A percentile compares a stretch with the other conserved stretches of the same genome.
These are phyloP conservation scores for Stichopus chloronotus DNA, from an alignment of 35 echinoderm and acorn worm genomes.

Conservation along the genomic window DNA sequence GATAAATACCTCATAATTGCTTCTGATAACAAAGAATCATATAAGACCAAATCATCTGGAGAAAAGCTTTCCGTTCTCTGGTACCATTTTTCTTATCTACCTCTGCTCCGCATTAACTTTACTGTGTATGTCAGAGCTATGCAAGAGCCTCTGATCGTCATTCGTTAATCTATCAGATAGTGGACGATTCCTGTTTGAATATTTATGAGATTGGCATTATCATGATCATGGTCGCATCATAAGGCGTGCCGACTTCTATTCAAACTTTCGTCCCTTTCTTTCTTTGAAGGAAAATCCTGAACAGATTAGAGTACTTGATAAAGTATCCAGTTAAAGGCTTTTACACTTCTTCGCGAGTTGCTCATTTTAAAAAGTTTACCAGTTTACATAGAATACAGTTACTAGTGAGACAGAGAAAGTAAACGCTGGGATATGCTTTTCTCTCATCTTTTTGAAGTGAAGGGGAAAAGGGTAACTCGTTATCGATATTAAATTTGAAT, in stretches of 20 bases:
- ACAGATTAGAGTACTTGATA: conserved; percentile 62
- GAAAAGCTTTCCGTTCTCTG: no score
- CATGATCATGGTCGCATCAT: conserved; percentile 50
- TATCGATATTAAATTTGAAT: no score
- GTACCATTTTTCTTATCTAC: no score
- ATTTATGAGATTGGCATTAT: conserved; percentile 45
- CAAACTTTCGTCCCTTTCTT: conserved; percentile 45
- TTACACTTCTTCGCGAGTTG: conserved; percentile 8
- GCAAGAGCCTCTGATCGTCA: background rate
- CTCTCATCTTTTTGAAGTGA: no score
- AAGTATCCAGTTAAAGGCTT: conserved; percentile 30
- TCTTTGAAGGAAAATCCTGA: conserved; percentile 36
- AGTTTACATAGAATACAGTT: no score
- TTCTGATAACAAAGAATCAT: no score
- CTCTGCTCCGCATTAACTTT: no score
- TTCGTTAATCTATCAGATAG: background rate
- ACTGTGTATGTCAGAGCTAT: background rate
- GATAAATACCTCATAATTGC: no score
- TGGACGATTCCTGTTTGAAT: conserved; percentile 47
- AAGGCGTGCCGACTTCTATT: conserved; percentile 52
- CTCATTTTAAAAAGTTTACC: background rate
- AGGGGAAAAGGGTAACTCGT: no score
- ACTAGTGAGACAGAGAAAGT: no score
- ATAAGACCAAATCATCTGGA: no score
- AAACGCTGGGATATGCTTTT: no score